Percentiles rank a stretch among this genome's conserved stretches.
These are phyloP conservation scores for Archilochus colubris DNA, from an alignment of 2,113 vertebrate genomes.

Conservation along the genomic window DNA sequence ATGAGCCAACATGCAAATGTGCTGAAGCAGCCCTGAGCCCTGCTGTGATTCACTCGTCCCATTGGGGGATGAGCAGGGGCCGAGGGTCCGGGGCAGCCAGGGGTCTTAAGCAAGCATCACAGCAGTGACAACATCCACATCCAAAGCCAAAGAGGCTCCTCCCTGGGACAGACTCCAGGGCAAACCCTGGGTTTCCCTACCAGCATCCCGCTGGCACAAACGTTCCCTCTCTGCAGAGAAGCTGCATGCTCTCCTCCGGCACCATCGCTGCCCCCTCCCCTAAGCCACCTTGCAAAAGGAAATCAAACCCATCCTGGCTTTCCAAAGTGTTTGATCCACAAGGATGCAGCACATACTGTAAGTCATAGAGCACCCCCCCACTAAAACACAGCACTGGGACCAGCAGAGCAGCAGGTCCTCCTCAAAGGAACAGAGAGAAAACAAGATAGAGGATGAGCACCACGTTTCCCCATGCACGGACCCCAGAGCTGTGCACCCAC, in stretches of 20 bases:
- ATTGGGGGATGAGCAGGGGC: neutral
- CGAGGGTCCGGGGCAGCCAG: accelerated
- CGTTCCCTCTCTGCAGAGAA: neutral
- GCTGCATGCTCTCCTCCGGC: neutral
- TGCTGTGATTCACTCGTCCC: neutral
- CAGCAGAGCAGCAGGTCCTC: neutral
- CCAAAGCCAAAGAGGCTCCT: neutral
- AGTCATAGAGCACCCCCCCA: neutral
- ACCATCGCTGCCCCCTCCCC: neutral
- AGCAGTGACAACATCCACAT: neutral
- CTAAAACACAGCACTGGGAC: neutral
- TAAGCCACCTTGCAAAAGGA: neutral
- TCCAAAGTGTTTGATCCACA: neutral
- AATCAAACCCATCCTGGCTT: accelerated
- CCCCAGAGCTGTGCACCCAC: accelerated
- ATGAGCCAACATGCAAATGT: neutral
- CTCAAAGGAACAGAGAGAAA: neutral
- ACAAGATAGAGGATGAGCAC: neutral
- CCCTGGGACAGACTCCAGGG: neutral
- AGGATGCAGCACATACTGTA: neutral
- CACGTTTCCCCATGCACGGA: accelerated
- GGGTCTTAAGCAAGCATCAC: accelerated
- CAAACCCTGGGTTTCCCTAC: neutral
- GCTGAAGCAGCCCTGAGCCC: neutral
- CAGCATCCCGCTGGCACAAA: accelerated